Conservation (phyloP, 2,888 invertebrate genomes). For the Carabus problematicus region DNA sequence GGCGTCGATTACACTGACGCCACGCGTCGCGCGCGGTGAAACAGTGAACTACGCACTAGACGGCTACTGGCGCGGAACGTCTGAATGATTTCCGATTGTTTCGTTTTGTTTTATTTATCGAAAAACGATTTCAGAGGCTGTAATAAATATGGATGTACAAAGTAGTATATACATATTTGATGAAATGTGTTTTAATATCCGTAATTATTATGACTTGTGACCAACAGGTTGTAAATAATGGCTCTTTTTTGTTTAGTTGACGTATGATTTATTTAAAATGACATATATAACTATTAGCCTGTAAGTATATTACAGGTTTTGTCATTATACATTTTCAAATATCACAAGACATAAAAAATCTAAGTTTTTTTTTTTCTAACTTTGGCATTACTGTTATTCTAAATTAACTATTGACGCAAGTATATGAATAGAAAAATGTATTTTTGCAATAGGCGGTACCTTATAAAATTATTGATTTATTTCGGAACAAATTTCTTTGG, state of each 20-base stretch:
- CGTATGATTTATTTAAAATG: neutral
- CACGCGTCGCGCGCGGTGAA: neutral
- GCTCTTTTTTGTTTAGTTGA: neutral
- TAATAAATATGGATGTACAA: neutral
- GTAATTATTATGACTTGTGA: slow-evolving; percentile 8
- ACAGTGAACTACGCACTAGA: slow-evolving; percentile 1
- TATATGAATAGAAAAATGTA: no score
- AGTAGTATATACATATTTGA: no score
- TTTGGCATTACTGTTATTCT: no score
- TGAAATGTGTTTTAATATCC: neutral
- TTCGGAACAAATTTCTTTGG: slow-evolving; percentile 10
- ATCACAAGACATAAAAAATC: neutral
- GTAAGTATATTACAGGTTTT: neutral
- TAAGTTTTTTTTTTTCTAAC: neutral
- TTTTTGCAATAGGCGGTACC: slow-evolving; percentile 1
- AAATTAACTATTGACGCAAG: no score
- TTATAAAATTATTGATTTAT: slow-evolving; percentile 15
- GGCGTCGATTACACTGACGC: slow-evolving; percentile 25
- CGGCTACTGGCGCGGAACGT: slow-evolving; percentile 9
- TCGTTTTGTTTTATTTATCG: slow-evolving; percentile 16
- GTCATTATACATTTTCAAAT: neutral
- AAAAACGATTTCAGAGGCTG: slow-evolving; percentile 14
- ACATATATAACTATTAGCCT: neutral
- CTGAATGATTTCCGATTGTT: slow-evolving; percentile 8
- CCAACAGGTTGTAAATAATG: no score